These are phyloP conservation scores for Leptocoma aspasia DNA, from an alignment of 2,113 vertebrate species.

Conservation along the genomic window DNA sequence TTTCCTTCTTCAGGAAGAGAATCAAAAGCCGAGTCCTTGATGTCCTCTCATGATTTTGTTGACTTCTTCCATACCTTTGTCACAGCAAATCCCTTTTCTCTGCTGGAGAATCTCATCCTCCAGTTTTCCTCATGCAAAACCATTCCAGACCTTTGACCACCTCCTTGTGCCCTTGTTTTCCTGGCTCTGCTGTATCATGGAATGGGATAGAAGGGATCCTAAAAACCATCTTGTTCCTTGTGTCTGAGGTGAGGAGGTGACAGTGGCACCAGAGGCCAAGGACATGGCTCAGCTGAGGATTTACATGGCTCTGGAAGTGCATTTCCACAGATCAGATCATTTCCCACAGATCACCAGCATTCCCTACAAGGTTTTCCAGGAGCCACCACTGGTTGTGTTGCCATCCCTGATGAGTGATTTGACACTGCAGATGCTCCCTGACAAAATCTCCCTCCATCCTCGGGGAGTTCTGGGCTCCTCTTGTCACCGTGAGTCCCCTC, in stretches of 20 bases:
- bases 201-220: neutral
- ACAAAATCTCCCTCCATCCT: neutral
- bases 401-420: neutral
- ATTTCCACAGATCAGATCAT: neutral
- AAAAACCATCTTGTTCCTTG: neutral
- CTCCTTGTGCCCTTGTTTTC: neutral
- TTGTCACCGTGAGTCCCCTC: neutral
- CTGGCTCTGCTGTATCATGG: neutral
- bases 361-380: neutral
- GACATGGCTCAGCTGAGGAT: neutral
- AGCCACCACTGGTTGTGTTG: neutral
- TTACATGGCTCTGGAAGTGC: neutral
- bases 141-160: neutral
- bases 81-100: neutral
- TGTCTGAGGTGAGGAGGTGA: neutral
- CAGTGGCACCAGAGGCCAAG: neutral
- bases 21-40: neutral
- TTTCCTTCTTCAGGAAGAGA: neutral
- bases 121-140: neutral
- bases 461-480: neutral
- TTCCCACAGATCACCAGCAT: neutral
- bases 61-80: neutral
- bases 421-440: neutral
- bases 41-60: neutral
- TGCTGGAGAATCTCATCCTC: neutral